Percentiles rank a stretch among this genome's conserved stretches.
phyloP scores from a whole-genome alignment of 2,888 invertebrate genomes.

The Nowickia ferox region DNA sequence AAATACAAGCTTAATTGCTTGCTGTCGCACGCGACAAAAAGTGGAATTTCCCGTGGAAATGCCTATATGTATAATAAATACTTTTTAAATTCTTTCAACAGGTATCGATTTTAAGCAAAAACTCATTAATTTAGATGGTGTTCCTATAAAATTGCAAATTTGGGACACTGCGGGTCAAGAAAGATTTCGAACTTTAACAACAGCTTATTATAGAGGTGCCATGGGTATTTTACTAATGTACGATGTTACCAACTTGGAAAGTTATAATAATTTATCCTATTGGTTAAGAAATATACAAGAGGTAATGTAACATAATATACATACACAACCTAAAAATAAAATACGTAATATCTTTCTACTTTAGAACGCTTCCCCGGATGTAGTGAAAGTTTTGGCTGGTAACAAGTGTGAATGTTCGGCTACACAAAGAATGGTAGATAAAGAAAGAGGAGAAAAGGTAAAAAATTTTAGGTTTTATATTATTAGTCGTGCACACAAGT shows the following conservation, averaged over 20 bases:
- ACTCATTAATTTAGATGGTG: slow-evolving; percentile 93
- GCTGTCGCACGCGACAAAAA: no score
- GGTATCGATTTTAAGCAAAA: slow-evolving; percentile 96
- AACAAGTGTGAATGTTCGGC: slow-evolving; percentile 92
- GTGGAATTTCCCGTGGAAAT: no score
- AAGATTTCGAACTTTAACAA: slow-evolving; percentile 89
- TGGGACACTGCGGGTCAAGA: slow-evolving; percentile 93
- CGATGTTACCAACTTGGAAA: slow-evolving; percentile 94
- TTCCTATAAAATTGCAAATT: slow-evolving; percentile 88
- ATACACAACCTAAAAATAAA: not conserved
- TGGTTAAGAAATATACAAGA: slow-evolving; percentile 96
- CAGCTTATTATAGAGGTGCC: slow-evolving; percentile 94
- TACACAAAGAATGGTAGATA: slow-evolving; percentile 90
- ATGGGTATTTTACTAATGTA: slow-evolving; percentile 96
- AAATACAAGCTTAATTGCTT: no score
- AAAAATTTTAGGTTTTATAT: not conserved
- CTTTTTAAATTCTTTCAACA: slow-evolving; percentile 81
- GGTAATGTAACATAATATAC: slow-evolving; percentile 84
- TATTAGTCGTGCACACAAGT: not conserved
- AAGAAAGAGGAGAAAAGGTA: slow-evolving; percentile 92
- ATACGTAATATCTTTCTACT: slow-evolving; percentile 71
- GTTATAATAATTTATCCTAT: slow-evolving; percentile 95
- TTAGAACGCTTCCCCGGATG: slow-evolving; percentile 93
- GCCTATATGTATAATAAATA: not conserved
- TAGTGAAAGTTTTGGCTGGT: slow-evolving; percentile 92